Base-by-base conservation (phyloP, 2,888 invertebrate genomes). In the Muschampia plurimacula region DNA sequence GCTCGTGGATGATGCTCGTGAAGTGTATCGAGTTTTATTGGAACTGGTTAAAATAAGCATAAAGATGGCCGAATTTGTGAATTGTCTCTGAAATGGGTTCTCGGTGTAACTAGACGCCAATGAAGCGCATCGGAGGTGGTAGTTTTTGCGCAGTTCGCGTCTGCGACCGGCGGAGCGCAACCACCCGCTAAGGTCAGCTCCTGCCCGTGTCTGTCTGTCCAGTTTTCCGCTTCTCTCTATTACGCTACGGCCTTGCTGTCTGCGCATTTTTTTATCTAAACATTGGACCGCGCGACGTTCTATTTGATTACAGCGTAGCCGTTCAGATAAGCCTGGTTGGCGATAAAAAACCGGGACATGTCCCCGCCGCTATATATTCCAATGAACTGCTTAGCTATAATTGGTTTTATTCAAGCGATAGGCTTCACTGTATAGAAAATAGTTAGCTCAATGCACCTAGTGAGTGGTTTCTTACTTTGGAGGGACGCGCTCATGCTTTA, bases 121-220 rank as follows among this genome's bases (percentile, higher is more conserved):
- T 88, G 85, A 84, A 84, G 87, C 86, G 82, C 86, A 79, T 82
- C 86, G 84, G 84, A 86, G 84, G 82, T 84, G 82, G 82, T 84
- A 75, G 86, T 90, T 89, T 89, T 89, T 89, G 85, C 84, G 74
- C 68, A 52, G 67, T 65, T 72, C 74, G 71, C 75, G 80, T 82
- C 79, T 78, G 79, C 78, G 78, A 75, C 76, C 81, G 80, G 86
- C 83, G 84, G 82, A 89, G 88, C 91, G 84, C 86, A 82, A 86
- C 85, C 85, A 85, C 87, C 80, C 77, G 81, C 84, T 91, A 91
- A 90, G 92, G 91, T 85, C 88, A 81, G 77, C 74, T 79, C 77
- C 78, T 79, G 79, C 77, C 78, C 79, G 79, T 80, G 84, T 82
- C 84, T 83, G 82, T 81, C 79, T 81, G 82, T 81, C 79, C 81